Conservation (phyloP, 2,113 vertebrate species). For the Vicugna pacos region DNA sequence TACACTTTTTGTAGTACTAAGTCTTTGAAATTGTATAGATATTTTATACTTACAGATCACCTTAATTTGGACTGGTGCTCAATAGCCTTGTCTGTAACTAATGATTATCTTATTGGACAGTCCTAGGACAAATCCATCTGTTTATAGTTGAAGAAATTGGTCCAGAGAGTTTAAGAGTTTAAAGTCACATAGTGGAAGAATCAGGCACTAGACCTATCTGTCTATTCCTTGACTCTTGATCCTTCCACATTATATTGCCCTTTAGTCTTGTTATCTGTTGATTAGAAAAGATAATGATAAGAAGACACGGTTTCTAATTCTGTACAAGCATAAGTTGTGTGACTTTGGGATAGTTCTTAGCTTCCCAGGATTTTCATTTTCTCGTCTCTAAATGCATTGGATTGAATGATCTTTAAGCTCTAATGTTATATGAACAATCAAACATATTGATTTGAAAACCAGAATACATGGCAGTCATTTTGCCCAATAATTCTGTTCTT, state of each 20-base stretch:
- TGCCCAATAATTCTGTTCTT: neutral
- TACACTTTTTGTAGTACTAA: neutral
- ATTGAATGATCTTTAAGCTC: neutral
- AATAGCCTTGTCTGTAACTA: neutral
- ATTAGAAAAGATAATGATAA: neutral
- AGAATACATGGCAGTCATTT: neutral
- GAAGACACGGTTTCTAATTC: slow-evolving; percentile 5
- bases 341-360: neutral
- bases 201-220: neutral
- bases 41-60: neutral
- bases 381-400: neutral
- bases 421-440: neutral
- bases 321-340: neutral
- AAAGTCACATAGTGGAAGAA: neutral
- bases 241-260: neutral
- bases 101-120: neutral
- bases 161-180: neutral
- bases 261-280: neutral
- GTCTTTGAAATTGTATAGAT: neutral
- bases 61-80: neutral
- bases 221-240: neutral
- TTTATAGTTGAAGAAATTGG: neutral
- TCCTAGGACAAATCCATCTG: neutral
- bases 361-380: neutral
- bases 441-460: neutral